Base-by-base conservation (phyloP, 2,888 invertebrate species). In the Habroteleia sp. region DNA sequence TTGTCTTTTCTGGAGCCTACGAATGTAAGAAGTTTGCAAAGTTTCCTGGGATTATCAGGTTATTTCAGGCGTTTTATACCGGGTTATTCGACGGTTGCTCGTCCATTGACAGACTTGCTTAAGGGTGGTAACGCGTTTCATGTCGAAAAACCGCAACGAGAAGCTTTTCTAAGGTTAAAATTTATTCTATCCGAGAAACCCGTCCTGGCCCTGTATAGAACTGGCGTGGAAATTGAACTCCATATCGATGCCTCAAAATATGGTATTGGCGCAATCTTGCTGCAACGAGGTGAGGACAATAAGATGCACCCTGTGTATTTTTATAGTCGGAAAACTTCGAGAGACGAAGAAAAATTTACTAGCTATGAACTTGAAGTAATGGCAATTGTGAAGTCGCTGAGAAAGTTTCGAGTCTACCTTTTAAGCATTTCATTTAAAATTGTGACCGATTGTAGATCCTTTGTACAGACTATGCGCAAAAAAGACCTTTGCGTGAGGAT, bases 41-140 rank as follows among this genome's bases (percentile, higher is more conserved):
- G 25, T 25, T 25, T 25, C 7, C 7, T 25, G 7, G 25, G 7
- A 6, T 25, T 6, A 6, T 25, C 25, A 7, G 25, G 7, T 7
- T 25, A 25, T 25, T 25, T 25, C 7, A 25, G 25, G 25, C 25
- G 25, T 25, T 25, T 25, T 25, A 25, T 25, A 25, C 25, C 25
- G 3, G 25, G 25, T 25, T 25, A 25, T 25, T 25, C 25, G 25
- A 25, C 25, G 25, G 25, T 25, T 25, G 25, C 25, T 25, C 25
- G 25, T 25, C 25, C 25, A 25, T 17, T 37, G 10, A 5, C 17
- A 7, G 13, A 37, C 5, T 3, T 37, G 17, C 37, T 37, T n/a
- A 8, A 14, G 2, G 35, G 35, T 8, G 35, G 10, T 1, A 14
- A 13, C 0, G 14, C 1, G 6, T 35, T 35, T 14, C 2, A 4